Evolutionary conservation across 1,140 invertebrate genomes (phyloP), one percentile per base, ranked within the genome.

Genomic region (Drosophila gunungcola): DNA sequence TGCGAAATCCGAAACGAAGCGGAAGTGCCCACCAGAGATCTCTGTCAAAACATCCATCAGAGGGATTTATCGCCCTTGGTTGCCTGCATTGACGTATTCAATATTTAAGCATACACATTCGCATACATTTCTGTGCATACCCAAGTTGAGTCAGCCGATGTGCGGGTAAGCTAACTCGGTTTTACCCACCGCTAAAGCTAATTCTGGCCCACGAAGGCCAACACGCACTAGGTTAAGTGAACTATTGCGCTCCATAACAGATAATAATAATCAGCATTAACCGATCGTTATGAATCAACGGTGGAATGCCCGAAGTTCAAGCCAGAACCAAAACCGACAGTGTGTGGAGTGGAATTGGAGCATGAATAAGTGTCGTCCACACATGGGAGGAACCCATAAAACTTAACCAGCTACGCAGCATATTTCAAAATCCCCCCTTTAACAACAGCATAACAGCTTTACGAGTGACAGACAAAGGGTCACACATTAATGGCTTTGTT

Each of bases 351-450:
- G 54, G 62, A 84, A 81, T 78, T 86, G 78, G 82, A 78, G 73
- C 78, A 78, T 86, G 82, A 85, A 86, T 81, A 80, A 81, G 68
- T 79, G 78, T 70, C 65, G 78, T 70, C 65, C 64, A 57, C 64
- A 48, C 45, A 42, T 56, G 48, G 64, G 34, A 42, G 25, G 27
- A 41, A 34, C 39, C 46, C 27, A 11, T 34, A 12, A 39, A 68
- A 43, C 21, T 36, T 10, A 2, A 25, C 12, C 27, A 21, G 29
- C 34, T 54, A 39, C 13, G 34, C 48, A 70, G 27, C 16, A 69
- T 69, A 55, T 41, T 55, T 46, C 21, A 42, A 62, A 73, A 61
- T 51, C 41, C 21, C 62, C 62, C 10, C 34, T 42, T 16, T 13
- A 55, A 16, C 12, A 51, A 29, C 32, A 60, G 32, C 34, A 32